Evolutionary conservation across 92 coral and sea anemone species (phyloP).

Genomic region (Nematostella vectensis): DNA sequence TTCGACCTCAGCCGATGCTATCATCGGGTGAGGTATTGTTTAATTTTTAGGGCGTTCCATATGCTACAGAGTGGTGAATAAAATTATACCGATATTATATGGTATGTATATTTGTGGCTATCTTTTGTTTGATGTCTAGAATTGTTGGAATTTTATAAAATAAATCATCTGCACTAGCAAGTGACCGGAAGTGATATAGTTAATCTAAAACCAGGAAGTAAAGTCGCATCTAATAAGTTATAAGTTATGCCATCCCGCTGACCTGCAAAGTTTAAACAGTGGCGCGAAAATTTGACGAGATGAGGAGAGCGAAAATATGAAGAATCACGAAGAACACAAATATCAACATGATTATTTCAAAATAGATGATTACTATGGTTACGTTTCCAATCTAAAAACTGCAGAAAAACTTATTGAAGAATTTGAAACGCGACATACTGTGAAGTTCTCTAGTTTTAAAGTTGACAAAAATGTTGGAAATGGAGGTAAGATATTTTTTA

Average conservation of each 20-base stretch:
- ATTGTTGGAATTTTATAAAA: too few relatives aligned
- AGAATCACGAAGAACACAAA: neutral
- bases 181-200: neutral
- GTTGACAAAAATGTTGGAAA: neutral
- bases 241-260: neutral
- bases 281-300: neutral
- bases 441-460: neutral
- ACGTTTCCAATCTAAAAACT: neutral
- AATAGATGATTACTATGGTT: neutral
- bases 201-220: too few relatives aligned
- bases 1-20: too few relatives aligned
- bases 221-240: too few relatives aligned
- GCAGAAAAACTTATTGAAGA: neutral
- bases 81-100: neutral
- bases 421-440: neutral
- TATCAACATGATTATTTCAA: neutral
- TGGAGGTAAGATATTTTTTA: slow-evolving; percentile 1
- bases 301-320: neutral
- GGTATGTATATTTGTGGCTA: too few relatives aligned
- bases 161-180: too few relatives aligned
- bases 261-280: neutral
- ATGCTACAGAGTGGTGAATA: too few relatives aligned
- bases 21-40: neutral
- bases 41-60: too few relatives aligned
- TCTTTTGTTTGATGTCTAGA: too few relatives aligned